Percentiles rank a stretch among this genome's conserved stretches.
Conservation (phyloP, 2,888 invertebrate genomes). For the Flexamia atlantica region DNA sequence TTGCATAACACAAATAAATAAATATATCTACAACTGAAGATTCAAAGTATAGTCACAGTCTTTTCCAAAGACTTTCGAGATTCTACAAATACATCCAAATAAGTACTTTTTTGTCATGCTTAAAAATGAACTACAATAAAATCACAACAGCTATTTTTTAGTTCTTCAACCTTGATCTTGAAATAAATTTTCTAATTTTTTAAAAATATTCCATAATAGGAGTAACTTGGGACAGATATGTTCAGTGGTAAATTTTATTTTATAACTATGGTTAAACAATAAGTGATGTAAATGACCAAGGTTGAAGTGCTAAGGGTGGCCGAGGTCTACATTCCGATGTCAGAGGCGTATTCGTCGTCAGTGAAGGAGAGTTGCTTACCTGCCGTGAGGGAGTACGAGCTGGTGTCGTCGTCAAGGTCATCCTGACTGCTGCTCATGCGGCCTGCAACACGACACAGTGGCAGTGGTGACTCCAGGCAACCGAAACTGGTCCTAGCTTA, state of each 20-base stretch:
- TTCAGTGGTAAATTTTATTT: not conserved
- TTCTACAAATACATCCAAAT: not conserved
- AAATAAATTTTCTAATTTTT: not conserved
- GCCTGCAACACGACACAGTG: conserved; percentile 80
- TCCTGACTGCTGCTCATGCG: conserved; percentile 91
- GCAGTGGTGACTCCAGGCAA: too few species aligned
- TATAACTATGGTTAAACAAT: not conserved
- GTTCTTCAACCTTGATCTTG: conserved; percentile 1
- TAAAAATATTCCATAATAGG: too few species aligned
- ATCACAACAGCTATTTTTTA: not conserved
- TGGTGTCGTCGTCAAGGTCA: conserved; percentile 89
- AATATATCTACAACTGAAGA: not conserved
- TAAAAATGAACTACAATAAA: not conserved
- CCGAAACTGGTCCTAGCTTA: too few species aligned
- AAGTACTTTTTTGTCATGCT: not conserved
- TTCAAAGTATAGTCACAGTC: not conserved
- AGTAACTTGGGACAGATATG: not conserved
- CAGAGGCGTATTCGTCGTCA: conserved; percentile 47
- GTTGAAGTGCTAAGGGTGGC: not conserved
- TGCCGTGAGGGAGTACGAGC: conserved; percentile 82
- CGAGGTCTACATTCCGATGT: conserved; percentile 46
- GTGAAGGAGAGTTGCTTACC: conserved; percentile 77
- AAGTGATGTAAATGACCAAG: not conserved
- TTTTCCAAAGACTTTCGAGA: not conserved
- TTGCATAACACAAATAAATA: not conserved